Conservation (phyloP, 2,797 vertebrate genomes). For the Margarornis squamiger region DNA sequence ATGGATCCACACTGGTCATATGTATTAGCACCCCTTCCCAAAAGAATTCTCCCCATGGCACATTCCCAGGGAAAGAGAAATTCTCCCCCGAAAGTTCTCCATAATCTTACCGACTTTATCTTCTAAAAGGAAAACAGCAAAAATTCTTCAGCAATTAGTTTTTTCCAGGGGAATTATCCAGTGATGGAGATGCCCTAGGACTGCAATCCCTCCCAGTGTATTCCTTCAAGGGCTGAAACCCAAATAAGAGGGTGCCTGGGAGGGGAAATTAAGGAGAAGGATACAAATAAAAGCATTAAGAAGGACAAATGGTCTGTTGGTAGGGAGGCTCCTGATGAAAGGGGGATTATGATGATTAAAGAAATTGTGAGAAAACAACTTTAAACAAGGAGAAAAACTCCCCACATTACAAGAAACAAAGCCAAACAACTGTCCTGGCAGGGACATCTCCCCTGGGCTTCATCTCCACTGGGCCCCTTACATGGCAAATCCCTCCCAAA, state of each 20-base stretch:
- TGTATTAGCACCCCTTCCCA: accelerated
- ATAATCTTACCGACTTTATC: not conserved
- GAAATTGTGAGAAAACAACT: not conserved
- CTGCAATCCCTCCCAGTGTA: not conserved
- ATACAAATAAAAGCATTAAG: not conserved
- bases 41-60: not conserved
- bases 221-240: not conserved
- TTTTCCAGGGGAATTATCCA: not conserved
- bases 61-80: not conserved
- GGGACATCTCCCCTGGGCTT: not conserved
- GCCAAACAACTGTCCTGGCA: not conserved
- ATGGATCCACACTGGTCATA: accelerated
- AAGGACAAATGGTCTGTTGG: not conserved
- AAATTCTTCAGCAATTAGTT: not conserved
- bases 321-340: not conserved
- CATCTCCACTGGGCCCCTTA: not conserved
- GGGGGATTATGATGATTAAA: not conserved
- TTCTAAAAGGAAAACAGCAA: not conserved
- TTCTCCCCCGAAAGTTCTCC: not conserved
- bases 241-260: not conserved
- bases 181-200: not conserved
- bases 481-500: not conserved
- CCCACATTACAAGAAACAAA: not conserved
- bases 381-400: not conserved
- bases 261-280: not conserved